Conservation (phyloP, 1,140 invertebrate species). For the Meteorus sp. region DNA sequence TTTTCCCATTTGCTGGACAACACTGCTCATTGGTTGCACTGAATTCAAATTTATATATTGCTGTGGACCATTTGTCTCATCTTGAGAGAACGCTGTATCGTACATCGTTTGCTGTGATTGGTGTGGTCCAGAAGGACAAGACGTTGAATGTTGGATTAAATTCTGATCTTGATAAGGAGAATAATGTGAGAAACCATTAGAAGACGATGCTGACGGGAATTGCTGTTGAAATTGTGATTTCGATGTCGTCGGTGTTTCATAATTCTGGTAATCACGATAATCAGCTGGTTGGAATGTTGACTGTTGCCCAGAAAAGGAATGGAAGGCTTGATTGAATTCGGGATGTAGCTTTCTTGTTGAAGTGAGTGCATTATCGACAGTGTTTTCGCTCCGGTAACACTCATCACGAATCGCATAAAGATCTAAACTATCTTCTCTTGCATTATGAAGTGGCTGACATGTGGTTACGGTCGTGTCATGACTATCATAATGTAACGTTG, state of each 20-base stretch:
- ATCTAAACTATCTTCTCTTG: slow-evolving; percentile 66
- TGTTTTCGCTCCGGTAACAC: slow-evolving; percentile 66
- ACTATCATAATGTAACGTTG: slow-evolving; percentile 65
- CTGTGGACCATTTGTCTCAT: slow-evolving; percentile 45
- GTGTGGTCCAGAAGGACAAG: slow-evolving; percentile 29
- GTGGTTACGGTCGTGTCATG: slow-evolving; percentile 32
- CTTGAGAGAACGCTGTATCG: slow-evolving; percentile 45
- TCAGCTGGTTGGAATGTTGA: slow-evolving; percentile 31
- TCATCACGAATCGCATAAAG: slow-evolving; percentile 70
- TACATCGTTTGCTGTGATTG: slow-evolving; percentile 42
- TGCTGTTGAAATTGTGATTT: slow-evolving; percentile 45
- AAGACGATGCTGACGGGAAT: slow-evolving; percentile 36
- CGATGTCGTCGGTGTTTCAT: slow-evolving; percentile 51
- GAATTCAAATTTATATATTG: slow-evolving; percentile 57
- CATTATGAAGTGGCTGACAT: slow-evolving; percentile 54
- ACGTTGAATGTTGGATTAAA: slow-evolving; percentile 33
- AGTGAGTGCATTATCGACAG: slow-evolving; percentile 47
- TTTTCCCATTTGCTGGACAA: slow-evolving; percentile 63
- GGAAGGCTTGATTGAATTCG: slow-evolving; percentile 51
- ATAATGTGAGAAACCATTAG: slow-evolving; percentile 47
- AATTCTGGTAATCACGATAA: slow-evolving; percentile 43
- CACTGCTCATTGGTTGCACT: slow-evolving; percentile 52
- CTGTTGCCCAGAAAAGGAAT: slow-evolving; percentile 39
- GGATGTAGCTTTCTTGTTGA: slow-evolving; percentile 48
- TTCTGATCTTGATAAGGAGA: slow-evolving; percentile 37